A percentile compares a stretch with the other conserved stretches of the same genome.
Evolutionary conservation across 2,888 invertebrate species (phyloP).

Genomic region (Ennomos fuscantarius): DNA sequence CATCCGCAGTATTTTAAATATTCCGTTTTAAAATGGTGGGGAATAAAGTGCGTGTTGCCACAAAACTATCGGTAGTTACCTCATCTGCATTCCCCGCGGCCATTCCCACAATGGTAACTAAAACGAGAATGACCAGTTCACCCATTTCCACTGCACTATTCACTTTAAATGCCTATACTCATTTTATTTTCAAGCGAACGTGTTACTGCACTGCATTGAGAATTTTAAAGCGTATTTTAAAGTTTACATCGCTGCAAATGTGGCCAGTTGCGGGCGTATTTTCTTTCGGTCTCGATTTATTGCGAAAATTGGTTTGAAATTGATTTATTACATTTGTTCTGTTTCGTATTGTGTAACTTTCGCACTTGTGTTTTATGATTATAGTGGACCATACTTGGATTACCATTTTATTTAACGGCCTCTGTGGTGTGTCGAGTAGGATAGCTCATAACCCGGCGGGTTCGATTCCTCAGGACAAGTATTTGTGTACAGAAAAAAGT

Average conservation of each 20-base stretch:
- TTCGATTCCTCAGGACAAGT: too few relatives aligned
- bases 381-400: too few relatives aligned
- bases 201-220: slow-evolving; percentile 45
- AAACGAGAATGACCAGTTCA: slow-evolving; percentile 41
- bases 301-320: not conserved
- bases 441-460: too few relatives aligned
- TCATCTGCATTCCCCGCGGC: slow-evolving; percentile 43
- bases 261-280: slow-evolving; percentile 24
- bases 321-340: too few relatives aligned
- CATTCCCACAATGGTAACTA: slow-evolving; percentile 43
- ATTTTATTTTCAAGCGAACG: slow-evolving; percentile 61
- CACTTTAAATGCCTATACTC: slow-evolving; percentile 62
- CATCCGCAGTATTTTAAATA: slow-evolving; percentile 21
- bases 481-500: too few relatives aligned
- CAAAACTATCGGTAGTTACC: slow-evolving; percentile 60
- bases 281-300: slow-evolving; percentile 4
- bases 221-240: slow-evolving; percentile 48
- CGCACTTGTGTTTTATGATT: too few relatives aligned
- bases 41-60: slow-evolving; percentile 36
- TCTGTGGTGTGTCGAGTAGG: too few relatives aligned
- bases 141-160: slow-evolving; percentile 61
- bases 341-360: too few relatives aligned
- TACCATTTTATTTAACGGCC: too few relatives aligned
- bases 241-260: slow-evolving; percentile 39
- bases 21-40: slow-evolving; percentile 15